phyloP scores from a whole-genome alignment of 2,888 invertebrate species.

The Lithophane leautieri region DNA sequence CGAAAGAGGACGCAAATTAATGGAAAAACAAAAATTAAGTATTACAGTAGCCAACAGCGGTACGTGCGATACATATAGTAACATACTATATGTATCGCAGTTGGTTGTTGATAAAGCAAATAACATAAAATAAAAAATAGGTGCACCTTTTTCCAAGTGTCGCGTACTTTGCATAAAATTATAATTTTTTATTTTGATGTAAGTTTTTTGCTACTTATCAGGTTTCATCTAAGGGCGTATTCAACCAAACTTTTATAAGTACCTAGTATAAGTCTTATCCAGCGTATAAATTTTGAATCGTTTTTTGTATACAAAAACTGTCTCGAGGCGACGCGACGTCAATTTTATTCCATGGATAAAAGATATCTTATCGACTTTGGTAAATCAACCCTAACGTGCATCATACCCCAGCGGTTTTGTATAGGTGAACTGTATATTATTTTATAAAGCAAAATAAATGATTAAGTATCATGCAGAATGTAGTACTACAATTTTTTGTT shows the following conservation, averaged over 20 bases:
- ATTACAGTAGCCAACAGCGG: background rate
- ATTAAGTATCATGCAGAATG: slow-evolving; percentile 14
- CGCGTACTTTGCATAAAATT: background rate
- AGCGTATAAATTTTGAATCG: too few relatives aligned
- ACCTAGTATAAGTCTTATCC: too few relatives aligned
- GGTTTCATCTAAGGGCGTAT: background rate
- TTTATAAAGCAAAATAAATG: slow-evolving; percentile 16
- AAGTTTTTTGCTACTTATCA: background rate
- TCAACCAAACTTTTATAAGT: background rate
- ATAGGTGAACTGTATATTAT: background rate
- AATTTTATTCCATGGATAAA: background rate
- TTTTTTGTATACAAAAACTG: background rate
- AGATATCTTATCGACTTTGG: background rate
- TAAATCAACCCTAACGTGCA: background rate
- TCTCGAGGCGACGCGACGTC: background rate
- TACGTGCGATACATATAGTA: too few relatives aligned
- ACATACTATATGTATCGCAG: too few relatives aligned
- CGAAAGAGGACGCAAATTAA: background rate
- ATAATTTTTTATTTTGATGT: background rate
- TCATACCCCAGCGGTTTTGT: background rate
- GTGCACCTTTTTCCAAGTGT: background rate
- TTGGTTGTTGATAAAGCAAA: background rate
- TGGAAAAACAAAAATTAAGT: background rate
- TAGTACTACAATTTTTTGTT: slow-evolving; percentile 8
- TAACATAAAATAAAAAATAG: background rate